Evolutionary conservation across 2,888 invertebrate species (phyloP).

Genomic region (Pandemis corylana): DNA sequence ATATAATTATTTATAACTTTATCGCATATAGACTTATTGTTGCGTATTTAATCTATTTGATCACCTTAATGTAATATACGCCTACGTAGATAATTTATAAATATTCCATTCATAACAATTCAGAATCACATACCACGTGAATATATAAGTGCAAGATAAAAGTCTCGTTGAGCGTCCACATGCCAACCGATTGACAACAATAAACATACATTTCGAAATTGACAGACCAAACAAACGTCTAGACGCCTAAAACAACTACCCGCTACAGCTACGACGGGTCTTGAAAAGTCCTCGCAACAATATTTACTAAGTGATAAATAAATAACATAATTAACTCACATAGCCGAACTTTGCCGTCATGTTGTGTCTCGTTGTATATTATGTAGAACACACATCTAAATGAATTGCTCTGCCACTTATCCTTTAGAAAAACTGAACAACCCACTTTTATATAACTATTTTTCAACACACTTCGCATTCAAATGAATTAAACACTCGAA

Average conservation of each 20-base stretch:
- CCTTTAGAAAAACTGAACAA: constrained; percentile 78
- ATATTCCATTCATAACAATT: constrained; percentile 53
- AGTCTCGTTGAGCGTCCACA: constrained; percentile 44
- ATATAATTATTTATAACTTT: background rate
- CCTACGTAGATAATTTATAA: constrained; percentile 45
- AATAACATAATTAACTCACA: constrained; percentile 67
- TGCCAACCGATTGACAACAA: constrained; percentile 37
- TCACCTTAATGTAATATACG: constrained; percentile 38
- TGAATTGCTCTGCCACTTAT: constrained; percentile 79
- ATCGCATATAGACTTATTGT: background rate
- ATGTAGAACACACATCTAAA: constrained; percentile 84
- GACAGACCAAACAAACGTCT: constrained; percentile 23
- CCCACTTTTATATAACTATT: constrained; percentile 81
- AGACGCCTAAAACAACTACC: constrained; percentile 21
- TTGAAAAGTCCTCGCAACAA: constrained; percentile 28
- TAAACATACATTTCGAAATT: constrained; percentile 35
- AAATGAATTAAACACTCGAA: constrained; percentile 78
- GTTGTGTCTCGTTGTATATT: constrained; percentile 85
- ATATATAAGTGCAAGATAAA: constrained; percentile 41
- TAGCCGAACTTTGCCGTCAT: constrained; percentile 86
- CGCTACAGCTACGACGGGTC: constrained; percentile 30
- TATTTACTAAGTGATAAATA: constrained; percentile 38
- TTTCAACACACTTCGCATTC: constrained; percentile 78
- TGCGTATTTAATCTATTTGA: constrained; percentile 42
- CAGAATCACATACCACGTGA: constrained; percentile 24